Evolutionary conservation across 2,797 vertebrate species (phyloP), one percentile per base, ranked within the genome.

Genomic region (Gobionotothen gibberifrons): DNA sequence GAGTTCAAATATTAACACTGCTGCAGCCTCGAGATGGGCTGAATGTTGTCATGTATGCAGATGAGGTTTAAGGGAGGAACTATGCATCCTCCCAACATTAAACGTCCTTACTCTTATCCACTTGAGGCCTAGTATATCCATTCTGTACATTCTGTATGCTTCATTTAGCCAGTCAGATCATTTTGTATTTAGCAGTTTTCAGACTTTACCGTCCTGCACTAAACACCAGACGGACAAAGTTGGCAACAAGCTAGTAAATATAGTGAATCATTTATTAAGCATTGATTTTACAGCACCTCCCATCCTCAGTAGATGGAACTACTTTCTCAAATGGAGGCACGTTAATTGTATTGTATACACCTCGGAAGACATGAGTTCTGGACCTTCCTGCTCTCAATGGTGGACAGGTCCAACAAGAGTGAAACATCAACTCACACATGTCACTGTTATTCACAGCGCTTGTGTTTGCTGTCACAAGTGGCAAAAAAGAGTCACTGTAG

Each of bases 41-140:
- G 66, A 79, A 76, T 82, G 75, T 81, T 76, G 75, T 83, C 75
- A 69, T 78, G 63, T 82, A 86, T 86, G 86, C 76, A 87, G 72
- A 90, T 87, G 57, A 82, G 75, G 72, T 69, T 51, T 67, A 67
- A 87, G 81, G 79, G 77, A 78, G 72, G 55, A 73, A 60, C 48
- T 73, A 85, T 89, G 5, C 64, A 81, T 88, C 52, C 32, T 71
- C 19, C 43, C 3, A 52, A 60, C 44, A 43, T 77, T 74, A 42
- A 61, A 29, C 69, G 64, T 71, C 53, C 73, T 76, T 60, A 61
- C 39, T 60, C 13, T 82, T 80, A 68, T 60, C 63, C 11, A 1
- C 87, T 65, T 82, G 22, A 75, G 67, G 70, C 82, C 62, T 84
- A 3, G 15, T 69, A 86, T 76, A 5, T 44, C 74, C 67, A 66